phyloP scores from a whole-genome alignment of 2,888 invertebrate genomes.

The Epiblema foenella region DNA sequence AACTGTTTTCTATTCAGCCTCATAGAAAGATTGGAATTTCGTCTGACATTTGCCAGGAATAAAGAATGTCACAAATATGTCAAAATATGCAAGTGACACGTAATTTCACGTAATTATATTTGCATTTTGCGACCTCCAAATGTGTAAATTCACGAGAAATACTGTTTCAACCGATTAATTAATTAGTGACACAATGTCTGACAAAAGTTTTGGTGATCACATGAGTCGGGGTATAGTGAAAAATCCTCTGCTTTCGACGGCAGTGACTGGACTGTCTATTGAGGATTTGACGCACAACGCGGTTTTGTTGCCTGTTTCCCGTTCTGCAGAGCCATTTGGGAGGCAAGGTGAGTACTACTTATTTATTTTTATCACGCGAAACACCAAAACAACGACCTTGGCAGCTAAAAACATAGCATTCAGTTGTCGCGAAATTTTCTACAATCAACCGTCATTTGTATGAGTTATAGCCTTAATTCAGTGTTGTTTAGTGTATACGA shows the following conservation, averaged over 20 bases:
- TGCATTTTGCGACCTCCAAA: conserved; percentile 81
- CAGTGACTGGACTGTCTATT: conserved; percentile 89
- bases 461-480: conserved; percentile 48
- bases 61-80: conserved; percentile 55
- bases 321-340: conserved; percentile 69
- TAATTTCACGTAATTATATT: conserved; percentile 81
- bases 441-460: conserved; percentile 57
- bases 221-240: conserved; percentile 74
- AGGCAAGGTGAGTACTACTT: conserved; percentile 76
- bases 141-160: conserved; percentile 77
- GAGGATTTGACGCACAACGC: conserved; percentile 90
- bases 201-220: conserved; percentile 80
- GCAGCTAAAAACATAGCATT: conserved; percentile 55
- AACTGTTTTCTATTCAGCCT: conserved; percentile 14
- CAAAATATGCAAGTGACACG: conserved; percentile 83
- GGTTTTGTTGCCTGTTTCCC: conserved; percentile 87
- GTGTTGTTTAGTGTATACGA: conserved; percentile 38
- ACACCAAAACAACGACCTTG: conserved; percentile 61
- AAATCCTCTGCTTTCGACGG: conserved; percentile 90
- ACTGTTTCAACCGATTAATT: conserved; percentile 66
- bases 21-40: conserved; percentile 4
- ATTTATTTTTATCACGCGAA: conserved; percentile 65
- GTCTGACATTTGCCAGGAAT: conserved; percentile 38
- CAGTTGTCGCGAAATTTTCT: conserved; percentile 52
- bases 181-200: conserved; percentile 68